Conservation (phyloP, 2,797 vertebrate genomes). For the Otolemur crassicaudatus region DNA sequence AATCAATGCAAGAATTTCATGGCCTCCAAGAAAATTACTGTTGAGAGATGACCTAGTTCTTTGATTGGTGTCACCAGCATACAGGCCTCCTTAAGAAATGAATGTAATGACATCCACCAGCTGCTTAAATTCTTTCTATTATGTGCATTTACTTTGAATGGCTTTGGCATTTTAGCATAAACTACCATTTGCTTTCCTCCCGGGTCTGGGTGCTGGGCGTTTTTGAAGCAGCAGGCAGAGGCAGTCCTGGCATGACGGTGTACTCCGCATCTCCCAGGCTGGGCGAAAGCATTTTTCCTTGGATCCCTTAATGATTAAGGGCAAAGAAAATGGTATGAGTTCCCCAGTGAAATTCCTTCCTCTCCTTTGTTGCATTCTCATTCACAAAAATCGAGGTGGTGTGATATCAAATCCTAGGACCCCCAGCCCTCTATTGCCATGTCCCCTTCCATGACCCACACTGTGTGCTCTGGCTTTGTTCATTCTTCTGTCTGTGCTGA, state of each 20-base stretch:
- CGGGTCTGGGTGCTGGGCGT: conserved; percentile 84
- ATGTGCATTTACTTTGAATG: conserved; percentile 85
- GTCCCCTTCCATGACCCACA: neutral
- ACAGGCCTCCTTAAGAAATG: conserved; percentile 87
- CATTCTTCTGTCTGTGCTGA: neutral
- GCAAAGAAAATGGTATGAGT: conserved; percentile 67
- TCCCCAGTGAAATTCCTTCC: conserved; percentile 43
- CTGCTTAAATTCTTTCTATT: conserved; percentile 86
- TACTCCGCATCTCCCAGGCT: conserved; percentile 33
- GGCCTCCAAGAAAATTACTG: conserved; percentile 87
- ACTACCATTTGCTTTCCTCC: conserved; percentile 85
- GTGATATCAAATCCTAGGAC: neutral
- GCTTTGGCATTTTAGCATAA: conserved; percentile 88
- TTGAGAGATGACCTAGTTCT: conserved; percentile 88
- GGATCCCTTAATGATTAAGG: conserved; percentile 73
- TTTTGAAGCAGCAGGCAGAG: conserved; percentile 85
- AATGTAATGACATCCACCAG: conserved; percentile 85
- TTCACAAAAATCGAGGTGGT: neutral
- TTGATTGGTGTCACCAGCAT: conserved; percentile 87
- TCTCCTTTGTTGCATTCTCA: neutral
- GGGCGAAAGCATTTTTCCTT: conserved; percentile 71
- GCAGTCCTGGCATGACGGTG: conserved; percentile 72
- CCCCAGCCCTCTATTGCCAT: neutral
- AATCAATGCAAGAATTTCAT: conserved; percentile 86
- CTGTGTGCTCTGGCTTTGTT: neutral